Percentiles rank a stretch among this genome's conserved stretches.
These are phyloP conservation scores for Mycteria americana DNA, from an alignment of 2,797 vertebrate species.

Conservation along the genomic window DNA sequence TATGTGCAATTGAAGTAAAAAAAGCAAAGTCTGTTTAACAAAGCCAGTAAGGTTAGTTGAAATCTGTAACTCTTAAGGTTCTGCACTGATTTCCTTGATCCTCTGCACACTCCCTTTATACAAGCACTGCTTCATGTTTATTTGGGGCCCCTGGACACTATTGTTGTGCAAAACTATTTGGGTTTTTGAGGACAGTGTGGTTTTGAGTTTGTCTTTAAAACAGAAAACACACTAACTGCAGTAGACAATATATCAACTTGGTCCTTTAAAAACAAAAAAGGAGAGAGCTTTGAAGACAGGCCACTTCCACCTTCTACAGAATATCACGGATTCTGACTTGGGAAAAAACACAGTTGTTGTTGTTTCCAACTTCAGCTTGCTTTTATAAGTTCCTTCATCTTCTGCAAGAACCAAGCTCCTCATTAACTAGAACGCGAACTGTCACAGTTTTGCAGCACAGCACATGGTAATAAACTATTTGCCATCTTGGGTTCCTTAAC, in stretches of 20 bases:
- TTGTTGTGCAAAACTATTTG: rapidly evolving
- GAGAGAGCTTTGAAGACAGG: background rate
- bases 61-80: background rate
- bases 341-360: background rate
- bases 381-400: background rate
- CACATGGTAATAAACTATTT: background rate
- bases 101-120: background rate
- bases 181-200: background rate
- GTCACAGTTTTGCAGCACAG: background rate
- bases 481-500: background rate
- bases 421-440: background rate
- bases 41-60: background rate
- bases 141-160: background rate
- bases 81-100: background rate
- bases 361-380: background rate
- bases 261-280: background rate
- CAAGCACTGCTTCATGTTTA: background rate
- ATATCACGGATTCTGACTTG: background rate
- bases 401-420: background rate
- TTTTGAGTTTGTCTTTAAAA: background rate
- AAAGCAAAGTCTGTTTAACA: background rate
- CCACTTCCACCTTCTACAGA: background rate
- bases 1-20: background rate
- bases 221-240: background rate
- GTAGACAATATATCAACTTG: background rate